phyloP scores from a whole-genome alignment of 2,113 vertebrate species.

The Stigmatopora argus region DNA sequence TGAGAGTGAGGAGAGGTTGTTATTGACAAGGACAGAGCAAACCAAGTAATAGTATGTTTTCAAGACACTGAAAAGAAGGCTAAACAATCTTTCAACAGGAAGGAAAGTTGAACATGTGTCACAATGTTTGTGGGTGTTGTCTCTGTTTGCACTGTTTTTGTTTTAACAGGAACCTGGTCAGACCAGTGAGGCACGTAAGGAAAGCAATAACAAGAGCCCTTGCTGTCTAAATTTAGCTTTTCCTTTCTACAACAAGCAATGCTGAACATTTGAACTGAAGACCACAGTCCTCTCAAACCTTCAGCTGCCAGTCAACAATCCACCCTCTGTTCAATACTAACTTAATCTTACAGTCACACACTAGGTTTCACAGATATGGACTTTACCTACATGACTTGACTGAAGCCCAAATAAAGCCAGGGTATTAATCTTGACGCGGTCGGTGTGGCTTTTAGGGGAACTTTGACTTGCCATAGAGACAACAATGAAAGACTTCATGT shows the following conservation, averaged over 20 bases:
- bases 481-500: background rate
- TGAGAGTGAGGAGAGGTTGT: background rate
- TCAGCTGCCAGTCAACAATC: conserved; percentile 19
- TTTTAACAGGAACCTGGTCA: conserved; percentile 60
- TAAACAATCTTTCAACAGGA: conserved; percentile 8
- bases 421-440: conserved; percentile 8
- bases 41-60: background rate
- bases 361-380: conserved; percentile 11
- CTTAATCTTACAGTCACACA: background rate
- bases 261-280: conserved; percentile 18
- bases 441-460: background rate
- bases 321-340: conserved; percentile 20
- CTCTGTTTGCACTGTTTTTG: conserved; percentile 54
- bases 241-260: conserved; percentile 21
- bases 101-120: conserved; percentile 7
- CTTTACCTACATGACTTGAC: conserved; percentile 2
- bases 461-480: background rate
- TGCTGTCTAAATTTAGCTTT: conserved; percentile 21
- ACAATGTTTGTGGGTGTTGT: conserved; percentile 25
- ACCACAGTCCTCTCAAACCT: conserved; percentile 8
- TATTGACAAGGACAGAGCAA: background rate
- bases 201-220: background rate
- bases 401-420: background rate
- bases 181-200: conserved; percentile 37
- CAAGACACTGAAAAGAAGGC: background rate